phyloP scores from a whole-genome alignment of 1,140 invertebrate species.

The Drosophila eugracilis region DNA sequence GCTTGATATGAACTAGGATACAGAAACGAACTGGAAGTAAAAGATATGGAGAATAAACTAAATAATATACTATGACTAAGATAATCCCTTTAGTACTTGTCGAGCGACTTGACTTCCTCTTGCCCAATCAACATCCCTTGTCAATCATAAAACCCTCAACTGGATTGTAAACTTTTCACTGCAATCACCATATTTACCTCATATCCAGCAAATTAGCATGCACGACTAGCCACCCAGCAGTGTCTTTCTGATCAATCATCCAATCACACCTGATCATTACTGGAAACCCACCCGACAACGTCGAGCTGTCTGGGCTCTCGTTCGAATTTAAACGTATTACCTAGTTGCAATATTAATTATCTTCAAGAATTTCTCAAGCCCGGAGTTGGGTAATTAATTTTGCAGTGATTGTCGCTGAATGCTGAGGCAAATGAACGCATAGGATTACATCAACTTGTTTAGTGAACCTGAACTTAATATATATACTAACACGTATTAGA shows the following conservation, averaged over 20 bases:
- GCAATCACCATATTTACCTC: constrained; percentile 2
- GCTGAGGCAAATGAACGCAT: constrained; percentile 10
- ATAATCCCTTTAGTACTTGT: not conserved
- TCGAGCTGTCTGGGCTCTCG: constrained; percentile 10
- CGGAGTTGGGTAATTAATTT: constrained; percentile 27
- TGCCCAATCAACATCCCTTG: constrained; percentile 2
- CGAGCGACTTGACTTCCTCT: not conserved
- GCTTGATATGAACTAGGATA: not conserved
- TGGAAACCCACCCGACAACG: constrained; percentile 10
- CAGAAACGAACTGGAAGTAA: not conserved
- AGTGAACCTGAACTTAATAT: not conserved
- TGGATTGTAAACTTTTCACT: constrained; percentile 1
- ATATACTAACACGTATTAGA: not conserved
- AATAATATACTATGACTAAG: too few relatives aligned
- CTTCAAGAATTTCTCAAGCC: constrained; percentile 28
- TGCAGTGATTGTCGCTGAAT: not conserved
- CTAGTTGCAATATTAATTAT: constrained; percentile 34
- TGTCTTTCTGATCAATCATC: constrained; percentile 28
- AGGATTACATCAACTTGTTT: constrained; percentile 26
- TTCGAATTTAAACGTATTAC: constrained; percentile 29
- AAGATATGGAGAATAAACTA: not conserved
- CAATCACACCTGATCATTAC: constrained; percentile 16
- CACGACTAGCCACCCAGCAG: not conserved
- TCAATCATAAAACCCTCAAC: not conserved
- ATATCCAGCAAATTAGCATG: constrained; percentile 23